phyloP scores from a whole-genome alignment of 1,140 invertebrate genomes.

The Philaenus spumarius region DNA sequence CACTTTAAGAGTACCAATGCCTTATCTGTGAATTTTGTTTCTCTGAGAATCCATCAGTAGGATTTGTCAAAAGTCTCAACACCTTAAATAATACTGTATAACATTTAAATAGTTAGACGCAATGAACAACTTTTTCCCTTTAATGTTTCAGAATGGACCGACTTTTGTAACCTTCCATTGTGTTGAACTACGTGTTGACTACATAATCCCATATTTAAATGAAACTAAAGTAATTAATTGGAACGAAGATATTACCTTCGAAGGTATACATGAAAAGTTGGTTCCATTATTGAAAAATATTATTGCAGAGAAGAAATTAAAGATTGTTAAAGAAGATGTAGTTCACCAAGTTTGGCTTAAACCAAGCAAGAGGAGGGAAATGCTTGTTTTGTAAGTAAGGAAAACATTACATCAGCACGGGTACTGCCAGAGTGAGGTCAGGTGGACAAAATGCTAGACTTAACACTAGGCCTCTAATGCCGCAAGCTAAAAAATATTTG shows the following conservation, averaged over 20 bases:
- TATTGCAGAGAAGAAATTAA: neutral
- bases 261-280: conserved; percentile 3
- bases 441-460: too few relatives aligned
- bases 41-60: too few relatives aligned
- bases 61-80: too few relatives aligned
- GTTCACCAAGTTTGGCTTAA: neutral
- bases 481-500: too few relatives aligned
- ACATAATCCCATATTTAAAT: neutral
- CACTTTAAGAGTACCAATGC: too few relatives aligned
- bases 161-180: conserved; percentile 5
- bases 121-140: too few relatives aligned
- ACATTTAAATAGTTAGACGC: too few relatives aligned
- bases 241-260: neutral
- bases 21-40: too few relatives aligned
- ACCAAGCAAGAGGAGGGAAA: neutral
- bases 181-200: neutral
- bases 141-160: neutral
- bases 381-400: neutral
- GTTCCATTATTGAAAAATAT: conserved; percentile 1
- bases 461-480: too few relatives aligned
- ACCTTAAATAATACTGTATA: too few relatives aligned
- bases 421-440: too few relatives aligned
- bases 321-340: neutral
- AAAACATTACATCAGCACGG: too few relatives aligned
- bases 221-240: neutral